Conservation (phyloP, 2,113 vertebrate genomes). For the Empidonax traillii region DNA sequence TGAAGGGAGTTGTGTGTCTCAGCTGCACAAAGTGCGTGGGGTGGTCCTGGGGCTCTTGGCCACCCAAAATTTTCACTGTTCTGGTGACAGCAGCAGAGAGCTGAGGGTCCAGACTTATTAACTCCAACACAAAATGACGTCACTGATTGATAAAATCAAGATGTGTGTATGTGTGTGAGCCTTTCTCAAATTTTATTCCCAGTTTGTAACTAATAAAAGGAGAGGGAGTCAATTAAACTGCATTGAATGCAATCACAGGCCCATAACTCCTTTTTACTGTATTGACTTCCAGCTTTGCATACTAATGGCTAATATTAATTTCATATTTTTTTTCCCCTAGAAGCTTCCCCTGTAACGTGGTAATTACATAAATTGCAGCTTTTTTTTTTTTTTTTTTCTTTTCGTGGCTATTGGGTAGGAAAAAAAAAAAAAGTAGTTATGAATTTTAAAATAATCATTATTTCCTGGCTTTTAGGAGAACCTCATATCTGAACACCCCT, state of each 20-base stretch:
- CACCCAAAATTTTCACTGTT: not conserved
- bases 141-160: not conserved
- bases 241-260: not conserved
- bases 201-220: constrained; percentile 8
- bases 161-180: too few relatives aligned
- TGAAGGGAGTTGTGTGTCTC: not conserved
- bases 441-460: not conserved
- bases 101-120: not conserved
- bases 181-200: not conserved
- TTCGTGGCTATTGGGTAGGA: not conserved
- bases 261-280: not conserved
- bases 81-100: not conserved
- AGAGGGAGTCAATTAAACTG: constrained; percentile 27
- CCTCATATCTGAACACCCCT: too few relatives aligned
- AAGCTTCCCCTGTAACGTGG: not conserved
- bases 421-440: not conserved
- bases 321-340: not conserved
- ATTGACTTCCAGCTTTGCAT: not conserved
- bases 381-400: not conserved
- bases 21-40: not conserved
- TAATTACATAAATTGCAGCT: not conserved
- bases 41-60: not conserved
- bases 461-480: not conserved
- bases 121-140: not conserved
- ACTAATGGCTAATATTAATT: not conserved